phyloP scores from a whole-genome alignment of 2,797 vertebrate genomes.

The Miichthys miiuy region DNA sequence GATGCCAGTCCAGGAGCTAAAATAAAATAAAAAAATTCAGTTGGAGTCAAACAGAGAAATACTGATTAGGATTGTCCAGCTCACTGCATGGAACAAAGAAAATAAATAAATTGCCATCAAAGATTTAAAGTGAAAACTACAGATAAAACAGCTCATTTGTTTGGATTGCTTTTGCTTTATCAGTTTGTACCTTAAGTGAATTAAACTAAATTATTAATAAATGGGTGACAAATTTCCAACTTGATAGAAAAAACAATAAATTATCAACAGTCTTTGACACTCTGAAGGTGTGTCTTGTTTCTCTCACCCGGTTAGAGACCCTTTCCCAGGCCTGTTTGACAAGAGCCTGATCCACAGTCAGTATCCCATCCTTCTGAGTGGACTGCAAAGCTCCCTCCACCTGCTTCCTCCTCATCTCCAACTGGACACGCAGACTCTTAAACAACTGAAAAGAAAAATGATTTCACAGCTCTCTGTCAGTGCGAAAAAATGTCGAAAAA shows the following conservation, averaged over 20 bases:
- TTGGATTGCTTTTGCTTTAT: neutral
- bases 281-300: neutral
- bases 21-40: slow-evolving; percentile 34
- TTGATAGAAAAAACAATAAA: neutral
- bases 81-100: neutral
- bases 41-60: neutral
- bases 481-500: slow-evolving; percentile 16
- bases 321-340: slow-evolving; percentile 97
- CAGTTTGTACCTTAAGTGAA: neutral
- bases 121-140: neutral
- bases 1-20: slow-evolving; percentile 95
- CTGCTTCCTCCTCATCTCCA: slow-evolving; percentile 91
- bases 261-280: neutral
- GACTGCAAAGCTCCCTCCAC: slow-evolving; percentile 90
- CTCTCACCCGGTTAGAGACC: slow-evolving; percentile 90
- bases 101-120: neutral
- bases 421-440: slow-evolving; percentile 91
- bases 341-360: slow-evolving; percentile 96
- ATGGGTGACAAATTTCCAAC: neutral
- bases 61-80: neutral
- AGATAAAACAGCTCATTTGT: neutral
- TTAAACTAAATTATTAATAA: neutral
- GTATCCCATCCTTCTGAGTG: slow-evolving; percentile 92
- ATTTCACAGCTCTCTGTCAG: slow-evolving; percentile 1
- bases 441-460: slow-evolving; percentile 84